phyloP scores from a whole-genome alignment of 2,797 vertebrate species.

The Leucoraja ocellata region DNA sequence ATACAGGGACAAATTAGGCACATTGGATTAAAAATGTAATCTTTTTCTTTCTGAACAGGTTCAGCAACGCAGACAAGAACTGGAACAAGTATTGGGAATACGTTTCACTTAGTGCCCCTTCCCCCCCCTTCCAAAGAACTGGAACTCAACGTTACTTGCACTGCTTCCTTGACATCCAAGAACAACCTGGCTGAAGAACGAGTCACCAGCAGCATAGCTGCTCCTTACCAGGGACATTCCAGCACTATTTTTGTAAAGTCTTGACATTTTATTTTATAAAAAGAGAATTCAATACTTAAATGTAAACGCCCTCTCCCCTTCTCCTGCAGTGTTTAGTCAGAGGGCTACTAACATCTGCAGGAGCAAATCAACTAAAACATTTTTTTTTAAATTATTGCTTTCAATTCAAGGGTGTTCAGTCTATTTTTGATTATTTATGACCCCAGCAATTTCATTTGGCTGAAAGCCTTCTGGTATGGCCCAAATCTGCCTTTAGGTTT shows the following conservation, averaged over 20 bases:
- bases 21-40: not conserved
- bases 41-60: conserved; percentile 60
- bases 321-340: not conserved
- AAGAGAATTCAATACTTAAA: not conserved
- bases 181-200: not conserved
- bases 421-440: not conserved
- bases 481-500: conserved; percentile 19
- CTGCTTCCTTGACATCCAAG: conserved; percentile 1
- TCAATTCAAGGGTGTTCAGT: not conserved
- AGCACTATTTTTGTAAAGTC: not conserved
- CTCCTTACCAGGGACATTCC: not conserved
- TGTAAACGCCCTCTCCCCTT: not conserved
- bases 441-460: not conserved
- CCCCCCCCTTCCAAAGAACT: conserved; percentile 25
- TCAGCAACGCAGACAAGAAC: conserved; percentile 90
- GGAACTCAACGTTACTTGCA: conserved; percentile 28
- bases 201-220: not conserved
- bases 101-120: conserved; percentile 70
- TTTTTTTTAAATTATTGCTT: not conserved
- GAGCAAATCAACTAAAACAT: not conserved
- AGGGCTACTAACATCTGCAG: not conserved
- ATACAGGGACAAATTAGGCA: not conserved
- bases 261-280: not conserved
- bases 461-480: conserved; percentile 3
- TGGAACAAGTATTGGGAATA: conserved; percentile 96